These are phyloP conservation scores for Latheticus oryzae DNA, from an alignment of 2,888 invertebrate species.

Conservation along the genomic window DNA sequence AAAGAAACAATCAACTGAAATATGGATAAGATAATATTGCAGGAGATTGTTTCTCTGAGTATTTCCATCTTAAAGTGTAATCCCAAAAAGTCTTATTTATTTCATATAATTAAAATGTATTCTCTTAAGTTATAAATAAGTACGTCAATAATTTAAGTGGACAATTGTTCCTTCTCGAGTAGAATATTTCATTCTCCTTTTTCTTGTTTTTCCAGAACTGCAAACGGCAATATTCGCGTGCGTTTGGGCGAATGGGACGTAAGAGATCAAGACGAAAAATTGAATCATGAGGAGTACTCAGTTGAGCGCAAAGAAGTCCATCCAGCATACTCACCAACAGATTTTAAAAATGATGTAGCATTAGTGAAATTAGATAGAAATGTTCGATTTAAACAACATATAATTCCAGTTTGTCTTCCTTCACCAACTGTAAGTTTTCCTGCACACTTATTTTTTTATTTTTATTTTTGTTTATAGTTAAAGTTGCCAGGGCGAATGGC, in stretches of 20 bases:
- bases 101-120: no score
- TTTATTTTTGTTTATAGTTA: slow-evolving; percentile 63
- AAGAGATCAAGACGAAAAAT: slow-evolving; percentile 82
- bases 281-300: slow-evolving; percentile 87
- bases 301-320: slow-evolving; percentile 93
- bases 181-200: no score
- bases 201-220: slow-evolving; percentile 72
- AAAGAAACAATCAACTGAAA: no score
- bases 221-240: slow-evolving; percentile 88
- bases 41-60: no score
- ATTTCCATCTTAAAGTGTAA: no score
- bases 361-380: slow-evolving; percentile 82
- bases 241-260: slow-evolving; percentile 95
- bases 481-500: slow-evolving; percentile 89
- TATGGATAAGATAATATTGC: no score
- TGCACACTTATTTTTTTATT: slow-evolving; percentile 2
- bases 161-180: no score
- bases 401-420: slow-evolving; percentile 91
- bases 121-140: no score
- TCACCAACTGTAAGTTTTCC: slow-evolving; percentile 70
- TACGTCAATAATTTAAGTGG: no score
- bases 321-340: slow-evolving; percentile 89
- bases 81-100: no score
- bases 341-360: slow-evolving; percentile 92
- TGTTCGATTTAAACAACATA: slow-evolving; percentile 91